Base-by-base conservation (phyloP, 2,797 vertebrate species). In the Microhierax caerulescens region DNA sequence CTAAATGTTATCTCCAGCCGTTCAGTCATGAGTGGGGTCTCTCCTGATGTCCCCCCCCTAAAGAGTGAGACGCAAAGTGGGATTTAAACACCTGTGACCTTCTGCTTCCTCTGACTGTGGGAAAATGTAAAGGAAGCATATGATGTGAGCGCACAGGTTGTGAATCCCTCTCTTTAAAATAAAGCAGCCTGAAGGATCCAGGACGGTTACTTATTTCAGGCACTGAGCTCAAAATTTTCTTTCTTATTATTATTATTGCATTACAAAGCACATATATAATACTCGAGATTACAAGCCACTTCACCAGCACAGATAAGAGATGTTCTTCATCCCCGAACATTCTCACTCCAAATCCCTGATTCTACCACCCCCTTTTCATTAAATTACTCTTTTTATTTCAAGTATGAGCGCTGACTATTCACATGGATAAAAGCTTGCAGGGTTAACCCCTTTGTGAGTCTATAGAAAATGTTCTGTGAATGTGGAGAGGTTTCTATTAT, bases 331-430 rank as follows among this genome's bases (percentile, higher is more conserved):
- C 93, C 85, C 77, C 72, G 80, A 85, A 68, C 5, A 9, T 79
- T 95, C 69, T 91, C 41, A 28, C 43, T 87, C 36, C 61, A 85
- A 77, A 87, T 60, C 77, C 84, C 88, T 43, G 32, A 72, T 92
- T 60, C 90, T 83, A 3, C 74, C 72, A 64, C 61, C 67, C 15
- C 45, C 16, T 91, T 92, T 93, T 77, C 86, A 75, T 88, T 72
- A 93, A 92, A 94, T 88, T 80, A n/a, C 65, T 85, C 61, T 64
- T 95, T 96, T 92, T 83, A 68, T 94, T 94, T 83, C 75, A 47
- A 70, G 63, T 84, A 14, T n/a, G 51, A 85, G 77, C 47, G 60
- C 81, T 80, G 90, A 75, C 70, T 89, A 75, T 70, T 96, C 81
- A 45, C 50, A 27, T 32, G 73, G 90, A 70, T 94, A 77, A 89